Evolutionary conservation across 2,113 vertebrate species (phyloP).

Genomic region (Centrocercus urophasianus): DNA sequence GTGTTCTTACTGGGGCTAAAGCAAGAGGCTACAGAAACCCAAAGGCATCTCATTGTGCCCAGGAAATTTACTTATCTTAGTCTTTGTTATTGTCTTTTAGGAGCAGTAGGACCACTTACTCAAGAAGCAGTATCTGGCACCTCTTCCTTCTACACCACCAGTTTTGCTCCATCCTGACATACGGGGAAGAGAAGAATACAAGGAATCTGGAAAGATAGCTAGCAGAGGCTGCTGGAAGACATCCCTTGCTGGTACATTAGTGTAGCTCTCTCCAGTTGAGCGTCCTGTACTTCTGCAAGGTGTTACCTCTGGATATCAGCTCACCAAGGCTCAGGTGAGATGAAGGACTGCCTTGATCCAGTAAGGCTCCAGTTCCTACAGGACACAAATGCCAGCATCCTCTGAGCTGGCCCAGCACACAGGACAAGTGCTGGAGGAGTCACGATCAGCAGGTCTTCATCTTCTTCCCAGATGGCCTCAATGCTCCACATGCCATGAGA

Average conservation of each 20-base stretch:
- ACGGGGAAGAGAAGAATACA: neutral
- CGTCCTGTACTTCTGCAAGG: neutral
- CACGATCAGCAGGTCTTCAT: neutral
- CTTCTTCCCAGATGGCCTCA: neutral
- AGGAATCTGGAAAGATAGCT: neutral
- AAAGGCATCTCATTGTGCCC: rapidly evolving
- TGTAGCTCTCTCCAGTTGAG: neutral
- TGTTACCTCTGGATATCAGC: neutral
- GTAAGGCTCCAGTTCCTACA: neutral
- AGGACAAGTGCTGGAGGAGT: neutral
- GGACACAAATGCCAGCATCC: neutral
- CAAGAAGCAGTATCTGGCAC: neutral
- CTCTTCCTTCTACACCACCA: neutral
- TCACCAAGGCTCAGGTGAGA: neutral
- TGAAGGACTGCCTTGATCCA: neutral
- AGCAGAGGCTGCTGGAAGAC: neutral
- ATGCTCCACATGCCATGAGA: neutral
- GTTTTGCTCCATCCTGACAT: neutral
- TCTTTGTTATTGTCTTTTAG: neutral
- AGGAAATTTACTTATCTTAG: neutral
- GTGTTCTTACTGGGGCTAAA: neutral
- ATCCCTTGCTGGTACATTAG: neutral
- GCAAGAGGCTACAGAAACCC: neutral
- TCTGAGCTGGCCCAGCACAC: neutral
- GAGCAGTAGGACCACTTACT: neutral